These are phyloP conservation scores for Papilio helenus DNA, from an alignment of 1,140 invertebrate species.

Conservation along the genomic window DNA sequence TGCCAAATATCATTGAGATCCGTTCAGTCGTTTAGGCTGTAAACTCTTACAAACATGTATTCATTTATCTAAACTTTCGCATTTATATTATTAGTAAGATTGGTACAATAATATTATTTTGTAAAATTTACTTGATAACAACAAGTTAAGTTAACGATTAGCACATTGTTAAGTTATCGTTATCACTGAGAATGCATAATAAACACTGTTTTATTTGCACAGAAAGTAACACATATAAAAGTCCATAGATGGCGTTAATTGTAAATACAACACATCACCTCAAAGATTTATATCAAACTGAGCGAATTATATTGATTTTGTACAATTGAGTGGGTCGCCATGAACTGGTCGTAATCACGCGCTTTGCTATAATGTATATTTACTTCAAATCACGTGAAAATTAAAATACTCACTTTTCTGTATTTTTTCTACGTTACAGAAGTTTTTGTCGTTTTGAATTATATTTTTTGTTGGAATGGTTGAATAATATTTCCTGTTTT, in stretches of 20 bases:
- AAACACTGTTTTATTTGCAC: neutral
- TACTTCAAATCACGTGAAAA: conserved; percentile 5
- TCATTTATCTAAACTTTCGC: too few species aligned
- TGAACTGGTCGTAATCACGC: conserved; percentile 6
- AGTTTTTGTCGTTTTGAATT: neutral
- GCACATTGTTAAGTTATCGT: too few species aligned
- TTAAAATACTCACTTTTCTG: neutral
- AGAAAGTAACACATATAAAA: neutral
- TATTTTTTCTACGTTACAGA: neutral
- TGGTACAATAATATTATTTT: too few species aligned
- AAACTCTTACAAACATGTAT: too few species aligned
- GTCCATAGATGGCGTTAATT: neutral
- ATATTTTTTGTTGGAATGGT: neutral
- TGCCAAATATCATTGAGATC: too few species aligned
- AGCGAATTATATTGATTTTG: neutral
- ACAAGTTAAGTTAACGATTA: too few species aligned
- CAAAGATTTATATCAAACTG: neutral
- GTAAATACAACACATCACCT: neutral
- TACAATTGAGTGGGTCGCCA: conserved; percentile 10
- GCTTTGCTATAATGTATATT: neutral
- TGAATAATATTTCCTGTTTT: too few species aligned
- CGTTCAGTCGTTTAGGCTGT: too few species aligned
- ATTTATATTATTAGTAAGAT: too few species aligned
- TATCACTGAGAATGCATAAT: too few species aligned
- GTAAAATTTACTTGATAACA: too few species aligned